These are phyloP conservation scores for Ctenosaura bakeri DNA, from an alignment of 2,797 vertebrate genomes.

Conservation along the genomic window DNA sequence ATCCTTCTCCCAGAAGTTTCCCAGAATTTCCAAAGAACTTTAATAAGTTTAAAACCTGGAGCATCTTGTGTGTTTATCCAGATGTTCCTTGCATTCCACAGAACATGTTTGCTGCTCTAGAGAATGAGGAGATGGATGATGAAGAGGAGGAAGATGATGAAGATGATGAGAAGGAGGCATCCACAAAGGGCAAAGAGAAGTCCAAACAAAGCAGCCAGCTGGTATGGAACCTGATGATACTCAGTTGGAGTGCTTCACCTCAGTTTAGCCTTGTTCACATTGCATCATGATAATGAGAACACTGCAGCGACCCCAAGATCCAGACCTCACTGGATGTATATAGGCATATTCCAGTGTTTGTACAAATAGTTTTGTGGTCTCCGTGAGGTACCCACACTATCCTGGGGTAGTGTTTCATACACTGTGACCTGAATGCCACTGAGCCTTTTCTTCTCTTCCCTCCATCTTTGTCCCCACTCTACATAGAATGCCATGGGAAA, in stretches of 20 bases:
- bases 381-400: not conserved
- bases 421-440: not conserved
- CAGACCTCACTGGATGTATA: too few relatives aligned
- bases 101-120: constrained; percentile 63
- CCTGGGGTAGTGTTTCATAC: too few relatives aligned
- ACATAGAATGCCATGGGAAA: not conserved
- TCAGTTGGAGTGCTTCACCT: not conserved
- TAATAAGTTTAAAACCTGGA: not conserved
- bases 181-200: constrained; percentile 63
- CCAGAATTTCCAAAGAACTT: not conserved
- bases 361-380: not conserved
- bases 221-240: not conserved
- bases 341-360: too few relatives aligned
- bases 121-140: constrained; percentile 48
- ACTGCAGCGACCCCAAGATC: too few relatives aligned
- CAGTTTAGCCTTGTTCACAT: not conserved
- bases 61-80: not conserved
- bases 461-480: not conserved
- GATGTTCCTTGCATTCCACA: constrained; percentile 19
- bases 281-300: not conserved
- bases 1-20: not conserved
- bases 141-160: constrained; percentile 53
- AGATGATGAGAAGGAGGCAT: constrained; percentile 51
- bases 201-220: constrained; percentile 54
- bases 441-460: fast-evolving